These are phyloP conservation scores for Drosophila nigritarsus DNA, from an alignment of 2,888 invertebrate genomes.

Conservation along the genomic window DNA sequence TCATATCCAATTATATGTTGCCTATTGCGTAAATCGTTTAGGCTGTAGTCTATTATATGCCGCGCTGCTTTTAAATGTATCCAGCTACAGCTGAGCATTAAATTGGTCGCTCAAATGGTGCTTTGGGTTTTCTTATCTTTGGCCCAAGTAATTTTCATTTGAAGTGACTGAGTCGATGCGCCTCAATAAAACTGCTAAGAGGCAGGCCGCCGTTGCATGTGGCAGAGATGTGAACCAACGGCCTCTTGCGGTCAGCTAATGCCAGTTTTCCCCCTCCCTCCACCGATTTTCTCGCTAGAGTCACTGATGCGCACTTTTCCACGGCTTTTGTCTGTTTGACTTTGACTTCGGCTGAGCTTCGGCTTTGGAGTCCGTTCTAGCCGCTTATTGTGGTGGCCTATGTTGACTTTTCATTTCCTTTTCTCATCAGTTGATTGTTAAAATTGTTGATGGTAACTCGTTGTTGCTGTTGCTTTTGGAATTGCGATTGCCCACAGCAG, in stretches of 20 bases:
- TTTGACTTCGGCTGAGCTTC: constrained; percentile 6
- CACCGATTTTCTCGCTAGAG: not conserved
- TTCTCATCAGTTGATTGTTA: constrained; percentile 79
- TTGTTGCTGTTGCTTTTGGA: constrained; percentile 21
- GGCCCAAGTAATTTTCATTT: constrained; percentile 63
- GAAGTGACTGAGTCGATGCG: constrained; percentile 36
- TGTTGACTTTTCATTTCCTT: constrained; percentile 81
- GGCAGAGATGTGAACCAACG: constrained; percentile 32
- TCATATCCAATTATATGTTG: constrained; percentile 23
- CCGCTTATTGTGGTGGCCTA: constrained; percentile 62
- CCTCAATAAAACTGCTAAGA: constrained; percentile 39
- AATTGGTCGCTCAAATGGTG: constrained; percentile 15
- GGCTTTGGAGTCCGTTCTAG: constrained; percentile 33
- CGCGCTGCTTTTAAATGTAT: constrained; percentile 17
- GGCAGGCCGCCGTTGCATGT: constrained; percentile 16
- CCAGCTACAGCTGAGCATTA: constrained; percentile 27
- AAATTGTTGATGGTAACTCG: constrained; percentile 67
- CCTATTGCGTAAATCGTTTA: constrained; percentile 17
- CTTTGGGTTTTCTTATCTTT: constrained; percentile 41
- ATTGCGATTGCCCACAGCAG: constrained; percentile 58
- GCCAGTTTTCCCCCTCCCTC: constrained; percentile 24
- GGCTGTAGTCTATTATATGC: constrained; percentile 22
- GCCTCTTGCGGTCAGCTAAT: constrained; percentile 66
- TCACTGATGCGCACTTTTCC: constrained; percentile 48
- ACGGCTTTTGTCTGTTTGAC: constrained; percentile 50